Conservation (phyloP, 1,140 invertebrate genomes). For the Lasaia peninsularis region DNA sequence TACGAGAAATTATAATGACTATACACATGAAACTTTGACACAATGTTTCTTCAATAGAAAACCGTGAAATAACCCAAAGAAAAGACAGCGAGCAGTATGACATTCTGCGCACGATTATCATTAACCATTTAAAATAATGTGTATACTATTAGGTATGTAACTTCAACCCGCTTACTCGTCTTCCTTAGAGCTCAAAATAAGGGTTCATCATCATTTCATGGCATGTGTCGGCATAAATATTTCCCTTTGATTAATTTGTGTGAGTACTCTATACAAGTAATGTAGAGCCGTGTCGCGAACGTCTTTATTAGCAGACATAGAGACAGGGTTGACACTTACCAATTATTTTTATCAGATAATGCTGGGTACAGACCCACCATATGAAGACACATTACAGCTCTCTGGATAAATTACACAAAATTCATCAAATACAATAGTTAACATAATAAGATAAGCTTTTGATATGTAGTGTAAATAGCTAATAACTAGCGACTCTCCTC, state of each 20-base stretch:
- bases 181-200: conserved; percentile 30
- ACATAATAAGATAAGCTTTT: too few species aligned
- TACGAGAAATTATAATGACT: conserved; percentile 12
- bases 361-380: too few species aligned
- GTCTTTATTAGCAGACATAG: neutral
- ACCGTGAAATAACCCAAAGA: conserved; percentile 12
- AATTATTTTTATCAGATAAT: too few species aligned
- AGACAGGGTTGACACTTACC: neutral
- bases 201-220: conserved; percentile 71
- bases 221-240: conserved; percentile 72
- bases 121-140: conserved; percentile 14
- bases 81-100: conserved; percentile 12
- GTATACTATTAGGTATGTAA: too few species aligned
- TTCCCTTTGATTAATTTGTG: conserved; percentile 73
- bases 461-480: too few species aligned
- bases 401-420: too few species aligned
- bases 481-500: too few species aligned
- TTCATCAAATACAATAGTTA: too few species aligned
- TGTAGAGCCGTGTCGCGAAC: neutral
- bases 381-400: too few species aligned
- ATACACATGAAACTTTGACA: conserved; percentile 13
- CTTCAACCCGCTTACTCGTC: conserved; percentile 25
- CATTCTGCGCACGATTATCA: conserved; percentile 12
- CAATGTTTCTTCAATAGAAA: conserved; percentile 17
- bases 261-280: conserved; percentile 26